Percentiles rank a stretch among this genome's conserved stretches.
Evolutionary conservation across 2,113 vertebrate species (phyloP).

Genomic region (Lucifuga dentata): DNA sequence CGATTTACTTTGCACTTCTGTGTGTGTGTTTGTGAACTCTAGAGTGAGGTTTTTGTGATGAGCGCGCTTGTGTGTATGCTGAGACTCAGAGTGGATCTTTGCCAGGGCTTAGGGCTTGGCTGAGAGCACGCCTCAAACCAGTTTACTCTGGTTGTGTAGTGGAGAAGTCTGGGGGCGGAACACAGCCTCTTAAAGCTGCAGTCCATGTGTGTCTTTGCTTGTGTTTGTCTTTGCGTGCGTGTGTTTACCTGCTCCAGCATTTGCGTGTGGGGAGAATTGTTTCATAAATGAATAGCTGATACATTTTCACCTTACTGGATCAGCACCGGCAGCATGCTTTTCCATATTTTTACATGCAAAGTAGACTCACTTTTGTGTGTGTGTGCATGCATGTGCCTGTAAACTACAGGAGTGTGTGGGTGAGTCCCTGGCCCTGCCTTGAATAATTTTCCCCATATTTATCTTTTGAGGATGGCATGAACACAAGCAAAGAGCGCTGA

Average conservation of each 20-base stretch:
- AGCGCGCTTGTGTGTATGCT: conserved; percentile 11
- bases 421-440: conserved; percentile 32
- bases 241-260: conserved; percentile 16
- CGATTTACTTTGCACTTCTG: conserved; percentile 28
- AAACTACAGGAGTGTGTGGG: conserved; percentile 30
- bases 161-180: conserved; percentile 78
- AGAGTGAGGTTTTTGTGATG: conserved; percentile 41
- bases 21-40: conserved; percentile 40
- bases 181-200: conserved; percentile 80
- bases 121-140: conserved; percentile 84
- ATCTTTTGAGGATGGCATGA: conserved; percentile 31
- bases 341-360: neutral
- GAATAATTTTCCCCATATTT: conserved; percentile 44
- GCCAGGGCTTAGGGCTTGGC: conserved; percentile 85
- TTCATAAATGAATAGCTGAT: neutral
- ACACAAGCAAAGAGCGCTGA: conserved; percentile 26
- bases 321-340: neutral
- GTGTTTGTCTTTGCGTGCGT: conserved; percentile 23
- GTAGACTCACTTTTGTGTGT: conserved; percentile 4
- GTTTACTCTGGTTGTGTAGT: conserved; percentile 86
- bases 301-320: neutral
- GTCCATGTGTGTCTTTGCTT: conserved; percentile 38
- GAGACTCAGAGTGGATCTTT: conserved; percentile 63
- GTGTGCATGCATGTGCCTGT: no score
- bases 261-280: no score